A percentile compares a stretch with the other conserved stretches of the same genome.
Evolutionary conservation across 2,888 invertebrate species (phyloP).

Genomic region (Torymus auratus): DNA sequence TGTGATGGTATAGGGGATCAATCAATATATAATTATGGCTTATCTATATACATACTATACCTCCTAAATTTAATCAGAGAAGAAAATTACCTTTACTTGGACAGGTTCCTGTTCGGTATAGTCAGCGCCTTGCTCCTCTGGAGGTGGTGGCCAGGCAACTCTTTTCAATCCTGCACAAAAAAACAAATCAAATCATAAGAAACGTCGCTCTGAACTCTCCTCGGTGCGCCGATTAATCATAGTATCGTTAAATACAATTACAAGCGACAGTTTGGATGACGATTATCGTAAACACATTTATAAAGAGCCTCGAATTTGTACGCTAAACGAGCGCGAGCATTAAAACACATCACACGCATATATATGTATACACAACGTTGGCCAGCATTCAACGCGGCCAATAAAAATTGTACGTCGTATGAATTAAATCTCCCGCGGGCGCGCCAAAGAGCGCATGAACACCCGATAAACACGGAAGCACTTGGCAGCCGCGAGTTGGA

Average conservation of each 20-base stretch:
- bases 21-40: not conserved
- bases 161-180: slow-evolving; percentile 84
- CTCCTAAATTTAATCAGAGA: slow-evolving; percentile 5
- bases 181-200: not conserved
- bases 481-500: slow-evolving; percentile 26
- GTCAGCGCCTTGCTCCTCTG: slow-evolving; percentile 82
- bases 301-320: no score
- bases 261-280: no score
- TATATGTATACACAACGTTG: not conserved
- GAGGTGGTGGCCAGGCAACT: slow-evolving; percentile 91
- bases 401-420: slow-evolving; percentile 10
- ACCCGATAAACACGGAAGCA: slow-evolving; percentile 26
- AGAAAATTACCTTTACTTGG: slow-evolving; percentile 80
- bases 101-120: slow-evolving; percentile 78
- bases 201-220: no score
- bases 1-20: not conserved
- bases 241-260: no score
- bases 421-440: not conserved
- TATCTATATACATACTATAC: not conserved
- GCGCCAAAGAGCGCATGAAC: slow-evolving; percentile 8
- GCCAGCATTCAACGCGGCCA: not conserved
- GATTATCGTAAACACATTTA: no score
- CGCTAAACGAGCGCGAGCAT: not conserved
- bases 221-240: no score
- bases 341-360: not conserved